Evolutionary conservation across 2,888 invertebrate genomes (phyloP).

Genomic region (Eucera pruinosa): DNA sequence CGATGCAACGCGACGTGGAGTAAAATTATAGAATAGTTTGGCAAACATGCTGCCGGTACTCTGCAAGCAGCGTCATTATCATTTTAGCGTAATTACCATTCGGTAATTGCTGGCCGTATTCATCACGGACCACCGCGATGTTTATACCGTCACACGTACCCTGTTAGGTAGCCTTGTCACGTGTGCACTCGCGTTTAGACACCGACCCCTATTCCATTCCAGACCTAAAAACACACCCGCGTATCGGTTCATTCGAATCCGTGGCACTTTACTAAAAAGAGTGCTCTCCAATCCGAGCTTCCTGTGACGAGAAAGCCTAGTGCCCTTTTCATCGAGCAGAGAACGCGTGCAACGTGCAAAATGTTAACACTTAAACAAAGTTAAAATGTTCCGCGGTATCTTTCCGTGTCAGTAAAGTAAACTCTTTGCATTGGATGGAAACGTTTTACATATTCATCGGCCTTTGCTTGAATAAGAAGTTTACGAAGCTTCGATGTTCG

Average conservation of each 20-base stretch:
- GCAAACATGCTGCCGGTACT: conserved; percentile 61
- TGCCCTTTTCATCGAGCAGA: not conserved
- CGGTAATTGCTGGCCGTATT: conserved; percentile 69
- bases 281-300: not conserved
- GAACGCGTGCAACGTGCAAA: not conserved
- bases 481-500: no score
- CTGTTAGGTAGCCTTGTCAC: conserved; percentile 53
- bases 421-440: no score
- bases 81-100: conserved; percentile 73
- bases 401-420: no score
- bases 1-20: conserved; percentile 21
- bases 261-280: not conserved
- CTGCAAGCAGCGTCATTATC: conserved; percentile 69
- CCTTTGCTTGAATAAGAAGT: no score
- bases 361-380: not conserved
- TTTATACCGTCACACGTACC: conserved; percentile 61
- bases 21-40: conserved; percentile 70
- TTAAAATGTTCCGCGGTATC: not conserved
- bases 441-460: no score
- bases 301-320: not conserved
- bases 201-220: not conserved
- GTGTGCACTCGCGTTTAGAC: conserved; percentile 27
- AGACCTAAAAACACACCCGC: conserved; percentile 14
- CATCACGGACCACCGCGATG: conserved; percentile 61
- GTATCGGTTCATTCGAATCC: not conserved